Percentiles rank a stretch among this genome's conserved stretches.
phyloP scores from a whole-genome alignment of 2,888 invertebrate genomes.

The Cybosia mesomella region DNA sequence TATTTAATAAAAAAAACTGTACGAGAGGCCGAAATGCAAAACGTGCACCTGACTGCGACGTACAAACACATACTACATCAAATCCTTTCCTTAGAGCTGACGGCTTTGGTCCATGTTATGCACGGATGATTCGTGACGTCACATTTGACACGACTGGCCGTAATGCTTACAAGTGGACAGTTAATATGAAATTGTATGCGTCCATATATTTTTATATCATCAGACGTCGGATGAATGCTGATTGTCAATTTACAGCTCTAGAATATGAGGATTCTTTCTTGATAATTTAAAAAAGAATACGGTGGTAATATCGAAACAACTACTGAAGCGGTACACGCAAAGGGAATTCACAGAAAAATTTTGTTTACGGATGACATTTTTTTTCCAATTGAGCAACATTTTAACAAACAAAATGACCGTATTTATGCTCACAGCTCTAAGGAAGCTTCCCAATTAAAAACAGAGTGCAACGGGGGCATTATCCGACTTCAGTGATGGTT shows the following conservation, averaged over 20 bases:
- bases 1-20: neutral
- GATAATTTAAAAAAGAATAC: too few relatives aligned
- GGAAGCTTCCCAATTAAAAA: too few relatives aligned
- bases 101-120: constrained; percentile 51
- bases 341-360: too few relatives aligned
- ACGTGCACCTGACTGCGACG: constrained; percentile 51
- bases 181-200: constrained; percentile 28
- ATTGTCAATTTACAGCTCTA: constrained; percentile 1
- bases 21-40: neutral
- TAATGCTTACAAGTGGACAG: constrained; percentile 30
- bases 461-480: too few relatives aligned
- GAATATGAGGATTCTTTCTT: too few relatives aligned
- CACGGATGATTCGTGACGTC: constrained; percentile 51
- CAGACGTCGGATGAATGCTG: neutral
- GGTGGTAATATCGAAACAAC: too few relatives aligned
- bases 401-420: too few relatives aligned
- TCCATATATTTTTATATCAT: constrained; percentile 30
- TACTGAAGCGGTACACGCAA: too few relatives aligned
- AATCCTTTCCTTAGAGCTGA: constrained; percentile 36
- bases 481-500: too few relatives aligned
- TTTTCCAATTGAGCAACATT: too few relatives aligned
- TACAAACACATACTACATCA: constrained; percentile 54
- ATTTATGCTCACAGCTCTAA: too few relatives aligned
- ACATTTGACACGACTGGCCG: constrained; percentile 39
- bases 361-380: too few relatives aligned